Evolutionary conservation across 2,797 vertebrate genomes (phyloP).

Genomic region (Pseudopleuronectes americanus): DNA sequence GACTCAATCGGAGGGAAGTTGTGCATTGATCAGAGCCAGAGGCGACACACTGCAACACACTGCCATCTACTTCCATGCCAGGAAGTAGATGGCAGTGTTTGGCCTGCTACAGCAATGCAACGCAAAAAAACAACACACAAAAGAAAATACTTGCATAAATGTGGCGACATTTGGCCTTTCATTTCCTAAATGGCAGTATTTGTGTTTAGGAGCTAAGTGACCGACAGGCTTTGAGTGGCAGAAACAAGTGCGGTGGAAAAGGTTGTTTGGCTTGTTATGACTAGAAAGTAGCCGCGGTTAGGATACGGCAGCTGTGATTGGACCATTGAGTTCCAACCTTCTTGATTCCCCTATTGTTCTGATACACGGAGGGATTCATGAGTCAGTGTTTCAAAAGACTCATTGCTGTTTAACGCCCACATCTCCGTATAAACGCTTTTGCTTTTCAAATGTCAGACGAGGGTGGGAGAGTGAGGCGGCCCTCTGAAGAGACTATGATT

Average conservation of each 20-base stretch:
- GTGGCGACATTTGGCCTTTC: constrained; percentile 46
- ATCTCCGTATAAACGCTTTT: constrained; percentile 62
- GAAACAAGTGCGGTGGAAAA: constrained; percentile 56
- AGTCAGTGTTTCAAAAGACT: constrained; percentile 63
- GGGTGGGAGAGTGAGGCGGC: constrained; percentile 51
- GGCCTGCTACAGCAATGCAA: too few species aligned
- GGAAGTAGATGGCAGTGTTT: too few species aligned
- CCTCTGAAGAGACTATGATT: constrained; percentile 57
- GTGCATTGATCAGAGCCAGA: too few species aligned
- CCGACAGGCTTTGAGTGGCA: constrained; percentile 63
- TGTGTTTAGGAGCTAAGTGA: constrained; percentile 59
- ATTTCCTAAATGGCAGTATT: constrained; percentile 64
- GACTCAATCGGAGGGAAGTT: too few species aligned
- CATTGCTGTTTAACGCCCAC: constrained; percentile 58
- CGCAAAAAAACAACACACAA: neutral
- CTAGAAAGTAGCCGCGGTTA: constrained; percentile 47
- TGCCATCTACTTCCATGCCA: too few species aligned
- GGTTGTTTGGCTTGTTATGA: constrained; percentile 66
- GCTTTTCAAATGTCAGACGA: constrained; percentile 76
- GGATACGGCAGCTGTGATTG: constrained; percentile 52
- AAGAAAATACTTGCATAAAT: constrained; percentile 23
- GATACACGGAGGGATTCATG: constrained; percentile 33
- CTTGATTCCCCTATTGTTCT: constrained; percentile 68
- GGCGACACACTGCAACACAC: too few species aligned
- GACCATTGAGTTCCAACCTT: constrained; percentile 53